Evolutionary conservation across 2,888 invertebrate genomes (phyloP), one percentile per base, ranked within the genome.

Genomic region (Pocota personata): DNA sequence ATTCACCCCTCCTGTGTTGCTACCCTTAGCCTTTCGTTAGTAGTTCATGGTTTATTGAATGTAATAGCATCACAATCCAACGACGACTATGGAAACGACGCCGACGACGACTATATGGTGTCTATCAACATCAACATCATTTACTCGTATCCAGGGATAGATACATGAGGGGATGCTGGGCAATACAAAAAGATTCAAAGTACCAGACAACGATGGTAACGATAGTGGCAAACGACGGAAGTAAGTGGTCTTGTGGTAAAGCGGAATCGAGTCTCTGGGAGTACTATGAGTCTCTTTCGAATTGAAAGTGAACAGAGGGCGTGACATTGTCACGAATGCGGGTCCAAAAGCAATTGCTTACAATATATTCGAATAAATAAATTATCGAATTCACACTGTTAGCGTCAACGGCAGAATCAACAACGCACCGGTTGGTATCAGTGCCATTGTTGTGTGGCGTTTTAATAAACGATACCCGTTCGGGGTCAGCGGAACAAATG

Each of bases 11-110:
- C 30, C 16, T 40, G 7, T 12, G n/a, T 0, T 40, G 14, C 27
- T 64, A 40, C 58, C 62, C 62, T 46, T 24, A 10, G 12, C 10
- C 24, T 19, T 16, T 50, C n/a, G 16, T 5, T 21, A 40, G 40
- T 67, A 21, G 52, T 82, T 82, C 82, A 71, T 64, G 77, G 57
- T 58, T 77, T 77, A 72, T 77, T 77, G 64, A 66, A 71, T 58
- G 64, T 71, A 82, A 77, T 77, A 57, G 50, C 77, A 43, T 72
- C 32, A 16, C 16, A 10, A 62, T 60, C 43, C 27, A n/a, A 50
- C 19, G 46, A 37, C 14, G n/a, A 30, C 43, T 55, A 30, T 48
- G n/a, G n/a, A n/a, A n/a, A n/a, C n/a, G n/a, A n/a, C n/a, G n/a
- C 43, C 27, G 16, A 50, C 19, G 46, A 37, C 14, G n/a, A 30